Conservation (phyloP, 2,888 invertebrate genomes). For the Zaprionus obscuricornis region DNA sequence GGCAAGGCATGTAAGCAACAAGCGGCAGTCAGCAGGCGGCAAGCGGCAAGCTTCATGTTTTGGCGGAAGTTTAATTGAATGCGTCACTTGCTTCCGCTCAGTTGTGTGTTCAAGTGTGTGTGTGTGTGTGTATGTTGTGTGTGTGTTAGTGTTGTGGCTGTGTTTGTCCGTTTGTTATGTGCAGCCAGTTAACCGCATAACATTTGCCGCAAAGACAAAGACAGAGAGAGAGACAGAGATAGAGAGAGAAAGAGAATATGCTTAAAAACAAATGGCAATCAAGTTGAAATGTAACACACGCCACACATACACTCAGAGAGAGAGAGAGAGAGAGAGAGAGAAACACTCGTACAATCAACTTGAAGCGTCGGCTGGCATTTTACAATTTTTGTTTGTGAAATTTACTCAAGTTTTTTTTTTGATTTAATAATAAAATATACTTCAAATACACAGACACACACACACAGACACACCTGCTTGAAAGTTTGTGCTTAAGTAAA, state of each 20-base stretch:
- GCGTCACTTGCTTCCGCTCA: conserved; percentile 56
- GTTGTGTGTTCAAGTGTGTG: conserved; percentile 22
- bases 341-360: neutral
- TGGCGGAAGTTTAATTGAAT: conserved; percentile 80
- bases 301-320: conserved; percentile 6
- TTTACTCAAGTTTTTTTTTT: no score
- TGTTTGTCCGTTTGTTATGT: conserved; percentile 59
- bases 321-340: neutral
- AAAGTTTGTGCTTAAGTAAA: no score
- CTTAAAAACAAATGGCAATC: conserved; percentile 74
- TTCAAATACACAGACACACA: no score
- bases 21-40: conserved; percentile 22
- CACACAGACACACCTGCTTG: no score
- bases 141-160: conserved; percentile 21
- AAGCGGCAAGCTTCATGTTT: conserved; percentile 65
- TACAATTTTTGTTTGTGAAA: no score
- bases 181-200: conserved; percentile 70
- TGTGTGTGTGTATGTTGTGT: conserved; percentile 30
- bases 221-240: conserved; percentile 1
- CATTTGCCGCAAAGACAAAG: conserved; percentile 57
- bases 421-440: no score
- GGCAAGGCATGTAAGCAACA: conserved; percentile 37
- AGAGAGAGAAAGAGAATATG: conserved; percentile 33
- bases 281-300: conserved; percentile 70
- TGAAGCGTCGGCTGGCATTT: no score